Base-by-base conservation (phyloP, 2,797 vertebrate genomes). In the Etheostoma nigrum region DNA sequence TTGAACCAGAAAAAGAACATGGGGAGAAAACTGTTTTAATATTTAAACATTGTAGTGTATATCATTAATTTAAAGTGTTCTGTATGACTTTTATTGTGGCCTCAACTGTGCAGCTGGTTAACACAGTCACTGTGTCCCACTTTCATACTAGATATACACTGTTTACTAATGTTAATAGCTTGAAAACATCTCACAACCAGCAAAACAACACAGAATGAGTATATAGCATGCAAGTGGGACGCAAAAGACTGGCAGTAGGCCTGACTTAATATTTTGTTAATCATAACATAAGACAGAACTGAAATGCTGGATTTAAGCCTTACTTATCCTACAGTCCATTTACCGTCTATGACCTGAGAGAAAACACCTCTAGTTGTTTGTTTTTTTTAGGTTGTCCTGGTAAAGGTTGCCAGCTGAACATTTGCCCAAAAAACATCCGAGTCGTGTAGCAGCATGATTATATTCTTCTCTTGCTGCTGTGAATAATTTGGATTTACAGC, bases 281-380 rank as follows among this genome's bases (percentile, higher is more conserved):
- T 75, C 11, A 19, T 27, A 74, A 67, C 62, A 68, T 65, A 65
- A 59, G 58, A 72, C 51, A 18, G 60, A 62, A 71, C 71, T 58
- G 30, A 90, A 78, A 89, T 89, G 87, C 89, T 94, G 90, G 90
- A 86, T 90, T 89, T 78, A 74, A 91, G 78, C 86, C 83, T 88
- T 57, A 69, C 65, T 78, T 42, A 42, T 48, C 40, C 49, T 54
- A 53, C 42, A 47, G 19, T 64, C 47, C 2, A 21, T 74, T 75
- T 61, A 6, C 13, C 51, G 72, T 33, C 16, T 63, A 0, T 30
- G 18, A 81, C 49, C 33, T 15, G 13, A 81, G 44, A 65, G 36
- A 44, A 16, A 74, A 72, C 58, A 21, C 57, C 52, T 36, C 12
- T 25, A 25, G 47, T 59, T 55, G n/a, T 73, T 45, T 58, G 5